Evolutionary conservation across 2,113 vertebrate genomes (phyloP), one percentile per base, ranked within the genome.

Genomic region (Aegithalos caudatus): DNA sequence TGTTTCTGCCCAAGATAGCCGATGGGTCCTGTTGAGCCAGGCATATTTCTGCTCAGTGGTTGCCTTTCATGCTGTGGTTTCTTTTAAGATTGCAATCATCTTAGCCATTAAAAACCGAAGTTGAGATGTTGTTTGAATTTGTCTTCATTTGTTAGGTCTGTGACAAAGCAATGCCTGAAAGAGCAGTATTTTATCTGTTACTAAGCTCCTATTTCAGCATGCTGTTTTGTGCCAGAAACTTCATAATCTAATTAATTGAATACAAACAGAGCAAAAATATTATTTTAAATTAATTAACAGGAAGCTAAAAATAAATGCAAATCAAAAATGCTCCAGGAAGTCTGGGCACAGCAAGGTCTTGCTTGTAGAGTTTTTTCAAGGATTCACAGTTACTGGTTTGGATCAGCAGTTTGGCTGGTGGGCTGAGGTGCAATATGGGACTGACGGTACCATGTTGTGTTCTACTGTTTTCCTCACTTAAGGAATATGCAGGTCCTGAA

Each of bases 71-170:
- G 18, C 24, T 65, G 21, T 44, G 35, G 25, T 74, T 86, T 65
- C 51, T 88, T 90, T 76, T 58, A 81, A 51, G 66, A 53, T 16
- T 5, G 2, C 42, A 61, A 53, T 86, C 15, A 50, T 57, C 72
- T 61, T 60, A 81, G 73, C 73, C 51, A 44, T 81, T 86, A 35
- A 58, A 64, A 54, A 83, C 10, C 31, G 12, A 73, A 66, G 42
- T 64, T 76, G 76, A 71, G 65, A 66, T 92, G 74, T 60, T 80
- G 38, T 81, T 95, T 92, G 82, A 74, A 87, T 94, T 92, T 91
- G 72, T 86, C 91, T 87, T 84, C 50, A 60, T 94, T 92, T 85
- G 65, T 94, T 66, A 92, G 78, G 66, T 66, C 73, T 81, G 51
- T 1, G 6, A 85, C 84, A 95, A 94, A 96, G 61, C 18, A 38